Evolutionary conservation across 2,113 vertebrate genomes (phyloP).

Genomic region (Pluvianellus socialis): DNA sequence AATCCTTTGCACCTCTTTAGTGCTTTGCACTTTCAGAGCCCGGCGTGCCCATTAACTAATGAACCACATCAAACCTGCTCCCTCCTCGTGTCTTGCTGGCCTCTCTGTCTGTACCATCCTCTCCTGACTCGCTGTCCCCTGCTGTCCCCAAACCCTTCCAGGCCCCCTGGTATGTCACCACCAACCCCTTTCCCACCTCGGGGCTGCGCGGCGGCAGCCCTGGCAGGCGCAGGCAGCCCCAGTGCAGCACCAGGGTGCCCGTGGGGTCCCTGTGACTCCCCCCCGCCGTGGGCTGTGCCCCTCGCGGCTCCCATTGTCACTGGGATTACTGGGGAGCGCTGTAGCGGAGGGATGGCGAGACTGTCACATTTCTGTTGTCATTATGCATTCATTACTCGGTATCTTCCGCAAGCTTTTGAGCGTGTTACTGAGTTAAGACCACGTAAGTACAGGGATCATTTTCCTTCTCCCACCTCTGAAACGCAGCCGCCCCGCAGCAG

Average conservation of each 20-base stretch:
- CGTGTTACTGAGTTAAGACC: neutral
- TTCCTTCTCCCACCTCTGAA: conserved; percentile 33
- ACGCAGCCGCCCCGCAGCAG: neutral
- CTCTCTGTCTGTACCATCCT: neutral
- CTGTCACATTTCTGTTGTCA: neutral
- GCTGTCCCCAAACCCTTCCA: neutral
- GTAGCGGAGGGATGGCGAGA: neutral
- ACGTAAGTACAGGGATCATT: conserved; percentile 39
- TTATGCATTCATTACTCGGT: neutral
- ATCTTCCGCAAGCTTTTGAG: conserved; percentile 16
- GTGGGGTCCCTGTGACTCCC: fast-evolving
- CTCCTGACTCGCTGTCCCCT: neutral
- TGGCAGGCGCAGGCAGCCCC: neutral
- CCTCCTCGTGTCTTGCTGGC: fast-evolving
- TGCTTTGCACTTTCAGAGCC: conserved; percentile 4
- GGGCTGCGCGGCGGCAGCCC: neutral
- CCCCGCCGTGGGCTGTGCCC: neutral
- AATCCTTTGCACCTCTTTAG: conserved; percentile 36
- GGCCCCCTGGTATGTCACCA: neutral
- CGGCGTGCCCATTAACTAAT: neutral
- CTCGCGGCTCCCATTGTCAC: neutral
- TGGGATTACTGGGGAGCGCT: neutral
- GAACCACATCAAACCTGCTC: neutral
- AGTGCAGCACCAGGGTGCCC: too few species aligned
- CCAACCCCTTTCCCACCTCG: neutral